A percentile compares a stretch with the other conserved stretches of the same genome.
Conservation (phyloP, 2,888 invertebrate genomes). For the Euplagia quadripunctaria region DNA sequence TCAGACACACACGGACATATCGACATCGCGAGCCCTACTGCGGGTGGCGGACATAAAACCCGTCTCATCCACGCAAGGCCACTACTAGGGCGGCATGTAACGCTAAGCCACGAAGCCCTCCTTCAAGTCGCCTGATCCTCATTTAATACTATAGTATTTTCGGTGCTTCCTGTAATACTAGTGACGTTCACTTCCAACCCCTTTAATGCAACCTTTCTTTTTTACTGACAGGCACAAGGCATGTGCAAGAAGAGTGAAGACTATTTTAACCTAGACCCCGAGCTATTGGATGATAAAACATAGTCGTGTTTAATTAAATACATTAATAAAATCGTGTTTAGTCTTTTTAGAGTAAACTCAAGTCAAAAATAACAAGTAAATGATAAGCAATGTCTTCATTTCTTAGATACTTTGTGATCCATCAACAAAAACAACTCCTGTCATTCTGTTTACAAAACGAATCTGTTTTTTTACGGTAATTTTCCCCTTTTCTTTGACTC, state of each 20-base stretch:
- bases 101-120: not conserved
- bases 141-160: too few species aligned
- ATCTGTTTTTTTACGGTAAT: conserved; percentile 45
- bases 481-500: conserved; percentile 45
- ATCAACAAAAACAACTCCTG: conserved; percentile 44
- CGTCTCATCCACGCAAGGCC: too few species aligned
- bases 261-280: not conserved
- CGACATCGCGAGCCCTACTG: too few species aligned
- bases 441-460: conserved; percentile 37
- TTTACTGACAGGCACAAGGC: not conserved
- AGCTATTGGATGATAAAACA: not conserved
- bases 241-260: not conserved
- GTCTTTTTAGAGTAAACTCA: not conserved
- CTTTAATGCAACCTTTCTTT: not conserved
- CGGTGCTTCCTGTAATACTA: not conserved
- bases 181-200: not conserved
- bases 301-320: not conserved
- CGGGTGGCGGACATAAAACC: not conserved
- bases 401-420: conserved; percentile 33
- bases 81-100: not conserved
- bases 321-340: not conserved
- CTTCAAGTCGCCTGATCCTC: not conserved
- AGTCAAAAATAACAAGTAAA: not conserved
- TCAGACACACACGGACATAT: too few species aligned
- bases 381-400: conserved; percentile 10